Percentiles rank a stretch among this genome's conserved stretches.
Evolutionary conservation across 2,797 vertebrate genomes (phyloP).

Genomic region (Manis crassicaudata): DNA sequence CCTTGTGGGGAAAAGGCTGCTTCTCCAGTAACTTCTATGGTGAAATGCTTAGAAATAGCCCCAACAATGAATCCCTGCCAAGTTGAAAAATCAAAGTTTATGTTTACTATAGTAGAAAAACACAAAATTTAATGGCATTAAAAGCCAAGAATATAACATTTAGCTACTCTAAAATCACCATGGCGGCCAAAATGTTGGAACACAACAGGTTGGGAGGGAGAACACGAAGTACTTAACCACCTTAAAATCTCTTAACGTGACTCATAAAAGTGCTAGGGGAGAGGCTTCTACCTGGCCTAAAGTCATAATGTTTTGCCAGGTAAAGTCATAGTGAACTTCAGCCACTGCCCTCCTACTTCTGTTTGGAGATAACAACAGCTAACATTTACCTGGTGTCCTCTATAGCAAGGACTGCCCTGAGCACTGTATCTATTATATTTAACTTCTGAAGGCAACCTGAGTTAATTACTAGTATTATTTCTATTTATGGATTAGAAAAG

Average conservation of each 20-base stretch:
- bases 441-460: not conserved
- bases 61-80: constrained; percentile 34
- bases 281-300: not conserved
- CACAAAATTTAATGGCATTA: constrained; percentile 5
- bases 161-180: not conserved
- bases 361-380: not conserved
- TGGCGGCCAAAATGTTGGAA: constrained; percentile 16
- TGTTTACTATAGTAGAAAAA: not conserved
- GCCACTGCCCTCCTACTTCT: not conserved
- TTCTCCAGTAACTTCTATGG: constrained; percentile 52
- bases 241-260: constrained; percentile 54
- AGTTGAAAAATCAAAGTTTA: constrained; percentile 43
- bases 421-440: not conserved
- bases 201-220: not conserved
- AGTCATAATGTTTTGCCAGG: not conserved
- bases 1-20: constrained; percentile 50
- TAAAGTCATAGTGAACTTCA: not conserved
- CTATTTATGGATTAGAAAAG: not conserved
- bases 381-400: not conserved
- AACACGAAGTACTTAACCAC: not conserved
- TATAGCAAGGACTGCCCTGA: rapidly evolving
- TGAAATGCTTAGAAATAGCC: constrained; percentile 8
- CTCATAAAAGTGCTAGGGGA: not conserved
- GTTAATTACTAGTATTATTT: not conserved
- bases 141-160: constrained; percentile 31